phyloP scores from a whole-genome alignment of 2,113 vertebrate species.

The Corythornis cristatus region DNA sequence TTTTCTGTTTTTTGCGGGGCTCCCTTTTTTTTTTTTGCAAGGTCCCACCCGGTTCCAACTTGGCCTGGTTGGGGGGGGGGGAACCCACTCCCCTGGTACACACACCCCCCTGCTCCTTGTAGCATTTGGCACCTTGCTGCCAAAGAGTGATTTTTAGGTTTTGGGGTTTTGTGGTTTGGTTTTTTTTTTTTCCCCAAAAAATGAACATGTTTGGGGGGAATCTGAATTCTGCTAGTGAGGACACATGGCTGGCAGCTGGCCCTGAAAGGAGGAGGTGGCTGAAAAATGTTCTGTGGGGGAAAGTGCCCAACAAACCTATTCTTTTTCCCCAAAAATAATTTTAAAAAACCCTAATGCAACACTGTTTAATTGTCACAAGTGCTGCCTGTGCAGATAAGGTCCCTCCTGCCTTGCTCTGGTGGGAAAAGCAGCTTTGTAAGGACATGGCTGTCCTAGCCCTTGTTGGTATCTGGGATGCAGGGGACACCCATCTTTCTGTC shows the following conservation, averaged over 20 bases:
- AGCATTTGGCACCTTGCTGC: not conserved
- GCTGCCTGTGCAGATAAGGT: not conserved
- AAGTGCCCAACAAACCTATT: not conserved
- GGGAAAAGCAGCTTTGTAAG: not conserved
- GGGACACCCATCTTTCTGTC: no score
- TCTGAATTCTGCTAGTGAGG: not conserved
- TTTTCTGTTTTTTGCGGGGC: not conserved
- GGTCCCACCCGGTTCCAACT: constrained; percentile 74
- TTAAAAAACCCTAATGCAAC: not conserved
- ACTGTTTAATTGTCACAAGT: not conserved
- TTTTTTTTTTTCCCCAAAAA: accelerated
- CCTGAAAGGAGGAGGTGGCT: constrained; percentile 34
- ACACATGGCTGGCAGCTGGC: not conserved
- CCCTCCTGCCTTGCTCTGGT: not conserved
- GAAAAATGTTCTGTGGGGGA: constrained; percentile 48
- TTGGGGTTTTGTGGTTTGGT: not conserved
- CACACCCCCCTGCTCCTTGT: not conserved
- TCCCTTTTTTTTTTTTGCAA: constrained; percentile 39
- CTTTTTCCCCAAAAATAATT: not conserved
- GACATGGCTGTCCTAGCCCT: not conserved
- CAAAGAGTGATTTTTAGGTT: not conserved
- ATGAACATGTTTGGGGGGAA: not conserved
- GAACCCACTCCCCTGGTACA: not conserved
- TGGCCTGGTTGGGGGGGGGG: not conserved
- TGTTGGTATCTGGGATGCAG: not conserved